Conservation (phyloP, 30 jellyfish, hydroid and myxozoan species). For the Hydra vulgaris region DNA sequence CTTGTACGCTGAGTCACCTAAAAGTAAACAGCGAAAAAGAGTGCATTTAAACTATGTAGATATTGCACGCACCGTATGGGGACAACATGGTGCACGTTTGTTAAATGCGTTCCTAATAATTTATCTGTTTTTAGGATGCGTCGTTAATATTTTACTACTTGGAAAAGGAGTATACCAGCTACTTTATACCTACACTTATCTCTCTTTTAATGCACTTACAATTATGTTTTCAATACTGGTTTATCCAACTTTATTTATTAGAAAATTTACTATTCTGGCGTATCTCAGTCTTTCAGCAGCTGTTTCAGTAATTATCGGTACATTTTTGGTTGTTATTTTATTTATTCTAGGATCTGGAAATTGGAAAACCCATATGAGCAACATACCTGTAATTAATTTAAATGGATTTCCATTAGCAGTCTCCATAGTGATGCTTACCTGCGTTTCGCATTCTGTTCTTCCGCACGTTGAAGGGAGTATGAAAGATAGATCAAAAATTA, state of each 20-base stretch:
- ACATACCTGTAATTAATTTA: slow-evolving; percentile 20
- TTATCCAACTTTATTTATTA: slow-evolving; percentile 25
- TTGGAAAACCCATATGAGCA: neutral
- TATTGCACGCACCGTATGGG: slow-evolving; percentile 48
- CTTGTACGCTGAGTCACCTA: slow-evolving; percentile 64
- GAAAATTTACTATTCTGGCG: slow-evolving; percentile 28
- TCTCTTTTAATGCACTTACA: slow-evolving; percentile 21
- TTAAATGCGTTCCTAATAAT: slow-evolving; percentile 32
- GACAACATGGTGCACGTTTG: slow-evolving; percentile 43
- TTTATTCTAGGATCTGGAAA: neutral
- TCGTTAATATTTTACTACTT: slow-evolving; percentile 26
- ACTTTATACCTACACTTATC: slow-evolving; percentile 7
- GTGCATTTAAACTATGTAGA: slow-evolving; percentile 46
- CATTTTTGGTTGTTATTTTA: neutral
- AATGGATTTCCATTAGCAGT: slow-evolving; percentile 26
- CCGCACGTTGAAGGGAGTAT: slow-evolving; percentile 41
- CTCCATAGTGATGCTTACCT: slow-evolving; percentile 18
- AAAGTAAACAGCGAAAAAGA: slow-evolving; percentile 49
- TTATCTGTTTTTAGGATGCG: slow-evolving; percentile 31
- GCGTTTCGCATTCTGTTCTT: slow-evolving; percentile 12
- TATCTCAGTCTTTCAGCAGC: slow-evolving; percentile 26
- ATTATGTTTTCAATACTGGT: slow-evolving; percentile 10
- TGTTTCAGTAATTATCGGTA: slow-evolving; percentile 9
- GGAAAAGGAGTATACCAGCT: slow-evolving; percentile 43
- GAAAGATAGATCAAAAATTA: slow-evolving; percentile 19